Base-by-base conservation (phyloP, 1,140 invertebrate genomes). In the Zaprionus ghesquierei region DNA sequence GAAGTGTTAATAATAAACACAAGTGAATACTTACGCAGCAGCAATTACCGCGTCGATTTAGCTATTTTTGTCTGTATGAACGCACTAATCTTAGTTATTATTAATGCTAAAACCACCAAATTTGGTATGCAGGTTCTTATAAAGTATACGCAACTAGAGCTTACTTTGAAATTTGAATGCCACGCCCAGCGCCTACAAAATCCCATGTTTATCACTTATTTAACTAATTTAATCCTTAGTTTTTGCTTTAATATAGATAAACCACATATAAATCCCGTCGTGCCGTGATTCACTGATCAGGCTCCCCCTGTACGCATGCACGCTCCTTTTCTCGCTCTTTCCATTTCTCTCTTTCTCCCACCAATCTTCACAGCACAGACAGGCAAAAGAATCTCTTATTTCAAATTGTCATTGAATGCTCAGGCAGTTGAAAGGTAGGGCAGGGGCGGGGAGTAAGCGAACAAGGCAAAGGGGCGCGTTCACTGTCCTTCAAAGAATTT, bases 401-500 rank as follows among this genome's bases (percentile, higher is more conserved):
- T 77, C 69, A 87, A 89, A 89, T 84, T 87, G 82, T 87, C 82
- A 86, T 82, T 82, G 82, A 62, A 51, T 65, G 61, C 31, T 23
- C n/a, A 22, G 27, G 22, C 27, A 35, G 41, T 53, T 18, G 20
- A 20, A 15, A 1, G 20, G 3, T 0, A 5, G 49, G 22, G 10
- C 15, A 44, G 23, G 3, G 15, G 25, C 49, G 5, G 22, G 22
- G 20, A 12, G 0, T 9, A 22, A 15, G 22, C 20, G 27, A 18
- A n/a, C 10, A 23, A 20, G 13, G 33, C 41, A 38, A 33, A 59
- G 18, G 33, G 61, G 35, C 38, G 63, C 63, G 50, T 72, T 69
- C 60, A 58, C 75, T 66, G 84, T 87, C 84, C 82, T 89, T 89
- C 80, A 89, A 70, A 84, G 79, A 87, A 87, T 87, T 79, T 89